phyloP scores from a whole-genome alignment of 1,140 invertebrate species.

The Charaxes varanes region DNA sequence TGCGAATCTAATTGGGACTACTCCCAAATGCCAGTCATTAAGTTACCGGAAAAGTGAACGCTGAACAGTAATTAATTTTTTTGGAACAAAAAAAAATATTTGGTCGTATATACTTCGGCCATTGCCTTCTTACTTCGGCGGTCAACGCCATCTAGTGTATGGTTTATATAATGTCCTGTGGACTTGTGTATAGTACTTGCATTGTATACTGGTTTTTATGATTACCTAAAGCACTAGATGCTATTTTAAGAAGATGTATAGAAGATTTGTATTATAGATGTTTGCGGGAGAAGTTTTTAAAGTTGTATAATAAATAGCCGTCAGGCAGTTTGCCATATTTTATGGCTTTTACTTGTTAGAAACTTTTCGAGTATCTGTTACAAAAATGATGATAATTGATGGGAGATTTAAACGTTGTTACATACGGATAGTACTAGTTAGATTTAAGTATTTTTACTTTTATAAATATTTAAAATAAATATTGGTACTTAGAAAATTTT shows the following conservation, averaged over 20 bases:
- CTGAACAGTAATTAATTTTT: not conserved
- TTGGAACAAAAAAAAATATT: slow-evolving; percentile 7
- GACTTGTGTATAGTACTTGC: slow-evolving; percentile 16
- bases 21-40: slow-evolving; percentile 71
- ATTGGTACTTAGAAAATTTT: no score
- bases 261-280: slow-evolving; percentile 4
- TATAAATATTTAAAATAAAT: no score
- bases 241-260: slow-evolving; percentile 5
- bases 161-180: slow-evolving; percentile 26
- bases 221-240: slow-evolving; percentile 10
- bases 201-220: slow-evolving; percentile 15
- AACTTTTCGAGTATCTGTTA: no score
- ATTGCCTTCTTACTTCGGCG: slow-evolving; percentile 34
- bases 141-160: slow-evolving; percentile 50
- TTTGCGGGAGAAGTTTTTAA: not conserved
- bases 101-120: slow-evolving; percentile 4
- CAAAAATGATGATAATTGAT: no score
- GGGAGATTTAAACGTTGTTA: no score
- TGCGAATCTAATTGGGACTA: slow-evolving; percentile 75
- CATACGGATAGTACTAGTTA: no score
- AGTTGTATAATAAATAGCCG: not conserved
- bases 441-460: no score
- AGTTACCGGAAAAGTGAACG: slow-evolving; percentile 75
- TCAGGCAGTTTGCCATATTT: not conserved
- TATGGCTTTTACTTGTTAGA: not conserved